These are phyloP conservation scores for Megalurothrips usitatus DNA, from an alignment of 2,888 invertebrate genomes.

Conservation along the genomic window DNA sequence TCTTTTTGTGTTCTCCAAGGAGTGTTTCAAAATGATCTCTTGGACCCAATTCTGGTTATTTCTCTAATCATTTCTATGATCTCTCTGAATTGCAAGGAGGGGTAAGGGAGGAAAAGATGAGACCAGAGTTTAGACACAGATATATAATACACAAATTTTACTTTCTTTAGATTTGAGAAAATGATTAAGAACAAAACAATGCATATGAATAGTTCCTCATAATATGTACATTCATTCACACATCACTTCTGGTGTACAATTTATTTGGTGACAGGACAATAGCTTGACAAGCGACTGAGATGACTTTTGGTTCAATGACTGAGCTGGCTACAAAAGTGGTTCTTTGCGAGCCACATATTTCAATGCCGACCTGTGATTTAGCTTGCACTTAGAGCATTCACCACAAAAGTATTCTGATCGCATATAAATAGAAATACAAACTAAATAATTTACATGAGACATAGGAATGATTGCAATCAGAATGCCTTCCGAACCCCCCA, in stretches of 20 bases:
- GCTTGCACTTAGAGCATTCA: not conserved
- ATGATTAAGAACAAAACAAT: conserved; percentile 50
- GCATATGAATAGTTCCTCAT: conserved; percentile 54
- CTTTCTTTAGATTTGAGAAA: conserved; percentile 51
- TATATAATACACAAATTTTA: conserved; percentile 53
- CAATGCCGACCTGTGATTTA: not conserved
- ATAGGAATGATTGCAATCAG: conserved; percentile 20
- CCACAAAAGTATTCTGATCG: conserved; percentile 19
- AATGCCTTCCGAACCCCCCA: not conserved
- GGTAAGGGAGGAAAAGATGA: too few species aligned
- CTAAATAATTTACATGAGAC: conserved; percentile 27
- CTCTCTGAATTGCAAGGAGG: too few species aligned
- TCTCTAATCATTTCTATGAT: too few species aligned
- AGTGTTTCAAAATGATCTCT: too few species aligned
- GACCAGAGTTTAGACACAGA: too few species aligned
- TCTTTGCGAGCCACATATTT: not conserved
- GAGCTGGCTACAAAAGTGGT: not conserved
- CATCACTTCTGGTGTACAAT: conserved; percentile 23
- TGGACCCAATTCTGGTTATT: too few species aligned
- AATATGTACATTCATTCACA: conserved; percentile 47
- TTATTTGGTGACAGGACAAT: conserved; percentile 20
- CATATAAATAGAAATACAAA: conserved; percentile 21
- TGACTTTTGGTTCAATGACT: not conserved
- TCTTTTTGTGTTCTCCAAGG: too few species aligned
- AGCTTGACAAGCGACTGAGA: conserved; percentile 26